A percentile compares a stretch with the other conserved stretches of the same genome.
These are phyloP conservation scores for Micromussa lordhowensis DNA, from an alignment of 92 coral and sea anemone species.

Conservation along the genomic window DNA sequence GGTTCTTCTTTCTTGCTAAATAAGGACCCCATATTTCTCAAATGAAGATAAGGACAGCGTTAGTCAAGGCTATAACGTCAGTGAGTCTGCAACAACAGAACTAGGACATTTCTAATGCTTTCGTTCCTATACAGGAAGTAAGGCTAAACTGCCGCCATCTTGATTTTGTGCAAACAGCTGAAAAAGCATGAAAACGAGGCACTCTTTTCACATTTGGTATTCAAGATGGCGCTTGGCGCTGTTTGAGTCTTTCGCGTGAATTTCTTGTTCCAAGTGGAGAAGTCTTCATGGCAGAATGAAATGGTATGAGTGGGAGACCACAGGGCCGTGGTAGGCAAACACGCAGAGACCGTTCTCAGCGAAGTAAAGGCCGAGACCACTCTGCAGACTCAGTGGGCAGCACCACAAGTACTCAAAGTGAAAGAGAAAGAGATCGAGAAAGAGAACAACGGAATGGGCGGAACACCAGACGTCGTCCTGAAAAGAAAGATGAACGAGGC, in stretches of 20 bases:
- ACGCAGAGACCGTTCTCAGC: slow-evolving; percentile 99
- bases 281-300: slow-evolving; percentile 92
- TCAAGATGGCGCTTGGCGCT: slow-evolving; percentile 96
- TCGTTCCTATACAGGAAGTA: slow-evolving; percentile 30
- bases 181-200: slow-evolving; percentile 56
- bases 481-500: slow-evolving; percentile 88
- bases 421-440: slow-evolving; percentile 78
- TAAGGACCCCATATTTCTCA: slow-evolving; percentile 76
- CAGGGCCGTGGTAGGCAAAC: slow-evolving; percentile 99
- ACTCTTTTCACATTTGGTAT: slow-evolving; percentile 29
- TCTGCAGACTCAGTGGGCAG: slow-evolving; percentile 96
- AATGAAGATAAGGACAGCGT: neutral
- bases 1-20: slow-evolving; percentile 93
- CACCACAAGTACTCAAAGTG: slow-evolving; percentile 88
- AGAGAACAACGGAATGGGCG: slow-evolving; percentile 87
- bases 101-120: neutral
- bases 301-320: slow-evolving; percentile 99
- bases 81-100: neutral
- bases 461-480: slow-evolving; percentile 88
- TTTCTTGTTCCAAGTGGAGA: slow-evolving; percentile 72
- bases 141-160: slow-evolving; percentile 27
- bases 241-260: slow-evolving; percentile 69
- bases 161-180: slow-evolving; percentile 30
- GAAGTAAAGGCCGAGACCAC: slow-evolving; percentile 92
- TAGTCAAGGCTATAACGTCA: neutral